Conservation (phyloP, 2,797 vertebrate species). For the Diglossa cyanea region DNA sequence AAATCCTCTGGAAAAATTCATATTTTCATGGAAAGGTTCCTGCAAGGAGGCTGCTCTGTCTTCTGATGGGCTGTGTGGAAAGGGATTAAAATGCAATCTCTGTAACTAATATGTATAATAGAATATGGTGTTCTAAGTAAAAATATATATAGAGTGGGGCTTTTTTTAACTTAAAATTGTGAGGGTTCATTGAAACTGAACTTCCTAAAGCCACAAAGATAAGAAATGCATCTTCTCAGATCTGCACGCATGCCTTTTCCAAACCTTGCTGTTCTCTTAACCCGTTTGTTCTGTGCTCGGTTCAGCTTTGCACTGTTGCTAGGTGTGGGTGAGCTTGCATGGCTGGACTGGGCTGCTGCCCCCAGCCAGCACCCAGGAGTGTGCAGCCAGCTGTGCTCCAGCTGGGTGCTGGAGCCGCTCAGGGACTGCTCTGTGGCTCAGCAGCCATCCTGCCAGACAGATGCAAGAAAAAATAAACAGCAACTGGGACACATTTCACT, state of each 20-base stretch:
- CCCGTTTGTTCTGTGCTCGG: not conserved
- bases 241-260: not conserved
- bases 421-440: not conserved
- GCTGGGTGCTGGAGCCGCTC: not conserved
- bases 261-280: not conserved
- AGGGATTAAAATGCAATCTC: not conserved
- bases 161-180: not conserved
- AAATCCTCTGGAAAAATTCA: not conserved
- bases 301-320: not conserved
- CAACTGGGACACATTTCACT: not conserved
- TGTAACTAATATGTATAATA: not conserved
- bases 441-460: not conserved
- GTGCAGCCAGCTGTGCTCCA: not conserved
- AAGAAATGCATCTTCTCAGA: not conserved
- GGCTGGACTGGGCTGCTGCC: not conserved
- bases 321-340: rapidly evolving
- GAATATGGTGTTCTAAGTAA: not conserved
- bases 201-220: not conserved
- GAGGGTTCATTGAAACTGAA: not conserved
- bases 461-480: not conserved
- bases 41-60: not conserved
- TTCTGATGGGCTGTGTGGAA: not conserved
- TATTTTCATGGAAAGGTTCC: not conserved
- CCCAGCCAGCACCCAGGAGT: not conserved
- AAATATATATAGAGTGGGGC: rapidly evolving